Evolutionary conservation across 2,113 vertebrate species (phyloP), one percentile per base, ranked within the genome.

Genomic region (Clupea harengus): DNA sequence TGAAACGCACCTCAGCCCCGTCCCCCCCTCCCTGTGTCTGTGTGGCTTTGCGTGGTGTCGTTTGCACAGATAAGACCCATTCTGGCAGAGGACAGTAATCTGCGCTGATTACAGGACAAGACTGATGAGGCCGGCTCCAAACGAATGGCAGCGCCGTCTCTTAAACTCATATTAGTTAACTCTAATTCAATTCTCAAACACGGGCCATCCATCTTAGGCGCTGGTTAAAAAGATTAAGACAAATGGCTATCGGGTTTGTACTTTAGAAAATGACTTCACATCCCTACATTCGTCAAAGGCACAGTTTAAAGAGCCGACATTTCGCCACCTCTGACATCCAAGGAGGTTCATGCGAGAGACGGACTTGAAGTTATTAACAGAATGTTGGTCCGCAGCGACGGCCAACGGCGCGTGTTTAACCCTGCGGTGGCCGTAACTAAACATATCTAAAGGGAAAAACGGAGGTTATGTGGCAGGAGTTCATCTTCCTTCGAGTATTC

Each of bases 121-220:
- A 90, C 81, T 88, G 87, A 90, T 84, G 86, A 90, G 88, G 81
- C 84, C 86, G 85, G 75, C 49, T 83, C 72, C 82, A 75, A 89
- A 86, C 85, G 82, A 88, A 90, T 88, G 88, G 87, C 88, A 89
- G 86, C 83, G 87, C 86, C 81, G 87, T 89, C 83, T 88, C 83
- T 87, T 88, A 86, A 82, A 82, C 87, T 89, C 86, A 81, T 90
- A 87, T 90, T 86, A 88, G 72, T 85, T 87, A 85, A 86, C 83
- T 32, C 72, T 87, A 87, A 90, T 86, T 90, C 87, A 81, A 90
- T 90, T 86, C 87, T 46, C 87, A 39, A 83, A 82, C 84, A 11
- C 67, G 22, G 45, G 87, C 88, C 88, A 89, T 90, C 88, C 88
- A 85, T 90, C 86, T 54, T 85, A 57, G 85, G 84, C 47, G 75